Percentiles rank a stretch among this genome's conserved stretches.
Evolutionary conservation across 2,113 vertebrate genomes (phyloP).

Genomic region (Delphinapterus leucas): DNA sequence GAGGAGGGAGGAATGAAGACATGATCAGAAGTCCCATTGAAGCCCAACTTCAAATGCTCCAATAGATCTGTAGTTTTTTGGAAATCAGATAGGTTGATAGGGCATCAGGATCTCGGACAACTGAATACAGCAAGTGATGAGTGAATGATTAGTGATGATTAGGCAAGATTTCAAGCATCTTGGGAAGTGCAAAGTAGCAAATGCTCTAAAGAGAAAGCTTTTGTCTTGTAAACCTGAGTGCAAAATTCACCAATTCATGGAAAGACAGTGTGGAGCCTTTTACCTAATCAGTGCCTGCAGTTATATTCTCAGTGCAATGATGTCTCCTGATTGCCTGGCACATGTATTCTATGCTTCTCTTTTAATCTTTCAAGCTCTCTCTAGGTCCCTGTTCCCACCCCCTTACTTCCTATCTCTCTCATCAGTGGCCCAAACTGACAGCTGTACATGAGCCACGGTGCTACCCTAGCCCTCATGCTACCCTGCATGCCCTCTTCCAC

Average conservation of each 20-base stretch:
- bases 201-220: background rate
- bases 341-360: background rate
- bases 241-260: background rate
- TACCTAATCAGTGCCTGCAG: background rate
- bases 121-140: background rate
- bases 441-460: rapidly evolving
- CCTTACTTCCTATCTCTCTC: background rate
- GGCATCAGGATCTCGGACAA: background rate
- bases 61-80: background rate
- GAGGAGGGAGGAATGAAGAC: background rate
- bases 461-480: background rate
- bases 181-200: background rate
- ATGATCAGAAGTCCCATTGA: rapidly evolving
- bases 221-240: background rate
- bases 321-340: background rate
- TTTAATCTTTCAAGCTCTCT: background rate
- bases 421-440: background rate
- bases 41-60: background rate
- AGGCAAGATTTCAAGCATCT: background rate
- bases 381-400: background rate
- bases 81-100: background rate
- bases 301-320: background rate
- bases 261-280: background rate
- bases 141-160: background rate
- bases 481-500: too few species aligned